A percentile compares a stretch with the other conserved stretches of the same genome.
Evolutionary conservation across 2,797 vertebrate species (phyloP).

Genomic region (Scomberomorus guttatus): DNA sequence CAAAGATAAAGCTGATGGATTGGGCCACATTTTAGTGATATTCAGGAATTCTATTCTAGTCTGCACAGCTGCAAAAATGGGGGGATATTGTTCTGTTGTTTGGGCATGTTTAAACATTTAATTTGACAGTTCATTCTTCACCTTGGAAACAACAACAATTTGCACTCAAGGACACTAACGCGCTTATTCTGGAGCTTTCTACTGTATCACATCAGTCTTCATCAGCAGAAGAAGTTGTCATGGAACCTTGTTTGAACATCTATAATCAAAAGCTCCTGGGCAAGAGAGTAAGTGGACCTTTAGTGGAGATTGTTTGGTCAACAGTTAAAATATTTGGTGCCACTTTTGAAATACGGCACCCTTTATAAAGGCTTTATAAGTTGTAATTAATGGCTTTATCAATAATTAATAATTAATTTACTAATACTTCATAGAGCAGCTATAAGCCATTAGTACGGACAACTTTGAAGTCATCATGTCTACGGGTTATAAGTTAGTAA

Average conservation of each 20-base stretch:
- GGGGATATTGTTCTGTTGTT: slow-evolving; percentile 4
- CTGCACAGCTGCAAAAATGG: slow-evolving; percentile 27
- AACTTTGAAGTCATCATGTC: neutral
- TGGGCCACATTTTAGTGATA: slow-evolving; percentile 38
- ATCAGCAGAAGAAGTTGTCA: neutral
- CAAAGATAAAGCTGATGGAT: slow-evolving; percentile 60
- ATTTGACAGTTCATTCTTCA: slow-evolving; percentile 16
- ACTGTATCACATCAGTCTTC: neutral
- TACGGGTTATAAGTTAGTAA: neutral
- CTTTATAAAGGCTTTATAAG: neutral
- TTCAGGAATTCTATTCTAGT: slow-evolving; percentile 19
- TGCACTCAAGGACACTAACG: slow-evolving; percentile 4
- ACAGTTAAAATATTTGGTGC: neutral
- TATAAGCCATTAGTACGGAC: neutral
- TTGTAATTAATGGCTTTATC: too few species aligned
- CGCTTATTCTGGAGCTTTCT: neutral
- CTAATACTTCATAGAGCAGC: too few species aligned
- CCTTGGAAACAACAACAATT: slow-evolving; percentile 25
- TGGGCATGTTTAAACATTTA: neutral
- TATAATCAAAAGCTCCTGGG: neutral
- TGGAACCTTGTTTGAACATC: neutral
- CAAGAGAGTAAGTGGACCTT: neutral
- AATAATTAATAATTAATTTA: too few species aligned
- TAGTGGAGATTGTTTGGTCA: neutral
- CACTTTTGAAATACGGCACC: neutral